Percentiles rank a stretch among this genome's conserved stretches.
These are phyloP conservation scores for Scarus forsteni DNA, from an alignment of 2,797 vertebrate genomes.

Conservation along the genomic window DNA sequence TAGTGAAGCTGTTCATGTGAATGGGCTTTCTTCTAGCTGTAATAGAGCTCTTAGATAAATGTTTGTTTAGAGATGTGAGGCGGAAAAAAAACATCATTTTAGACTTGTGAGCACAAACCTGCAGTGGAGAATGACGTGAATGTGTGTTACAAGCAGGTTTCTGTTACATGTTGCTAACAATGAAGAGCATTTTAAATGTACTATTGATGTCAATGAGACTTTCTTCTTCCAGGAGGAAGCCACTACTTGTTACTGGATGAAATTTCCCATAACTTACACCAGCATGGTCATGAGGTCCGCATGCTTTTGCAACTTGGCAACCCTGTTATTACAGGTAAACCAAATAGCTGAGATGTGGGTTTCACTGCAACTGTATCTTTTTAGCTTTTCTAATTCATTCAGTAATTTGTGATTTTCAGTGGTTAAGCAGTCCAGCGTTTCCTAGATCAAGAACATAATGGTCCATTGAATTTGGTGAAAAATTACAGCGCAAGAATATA, in stretches of 20 bases:
- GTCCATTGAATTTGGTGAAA: too few species aligned
- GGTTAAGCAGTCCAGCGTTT: too few species aligned
- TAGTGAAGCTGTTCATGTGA: slow-evolving; percentile 30
- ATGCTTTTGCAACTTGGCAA: slow-evolving; percentile 79
- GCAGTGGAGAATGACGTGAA: too few species aligned
- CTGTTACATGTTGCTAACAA: background rate
- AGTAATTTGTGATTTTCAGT: too few species aligned
- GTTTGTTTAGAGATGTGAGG: background rate
- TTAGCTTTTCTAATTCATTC: too few species aligned
- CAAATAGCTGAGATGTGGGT: too few species aligned
- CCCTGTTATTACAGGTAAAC: slow-evolving; percentile 69
- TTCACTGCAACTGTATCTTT: too few species aligned
- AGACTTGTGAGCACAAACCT: background rate
- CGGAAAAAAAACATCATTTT: background rate
- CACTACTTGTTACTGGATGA: slow-evolving; percentile 82
- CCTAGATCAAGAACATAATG: too few species aligned
- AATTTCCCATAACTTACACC: slow-evolving; percentile 78
- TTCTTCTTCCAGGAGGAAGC: slow-evolving; percentile 69
- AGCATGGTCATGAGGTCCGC: slow-evolving; percentile 72
- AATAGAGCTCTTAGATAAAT: background rate
- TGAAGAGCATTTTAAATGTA: background rate
- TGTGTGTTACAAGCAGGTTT: background rate
- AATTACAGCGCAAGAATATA: too few species aligned
- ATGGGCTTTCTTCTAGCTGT: background rate
- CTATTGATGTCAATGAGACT: background rate